Evolutionary conservation across 2,888 invertebrate genomes (phyloP), one percentile per base, ranked within the genome.

Genomic region (Drosophila leonis): DNA sequence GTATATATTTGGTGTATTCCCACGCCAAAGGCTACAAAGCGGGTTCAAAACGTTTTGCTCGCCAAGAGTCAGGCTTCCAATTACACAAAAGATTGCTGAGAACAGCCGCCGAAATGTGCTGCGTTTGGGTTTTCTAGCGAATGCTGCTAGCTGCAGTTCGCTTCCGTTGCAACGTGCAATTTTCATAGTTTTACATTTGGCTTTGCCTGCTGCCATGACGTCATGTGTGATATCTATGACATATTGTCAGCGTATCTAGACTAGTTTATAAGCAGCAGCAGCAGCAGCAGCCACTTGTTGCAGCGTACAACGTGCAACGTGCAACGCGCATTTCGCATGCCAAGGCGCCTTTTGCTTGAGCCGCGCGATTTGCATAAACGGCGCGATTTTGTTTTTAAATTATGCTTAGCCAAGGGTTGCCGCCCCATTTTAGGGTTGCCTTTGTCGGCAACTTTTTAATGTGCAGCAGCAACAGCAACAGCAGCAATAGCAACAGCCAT

Each of bases 21-120:
- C 83, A 83, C 83, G 83, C 83, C 83, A 79, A 77, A 81, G 75
- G 87, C 75, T 81, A 81, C 78, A 65, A 61, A 73, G 85, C 78
- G 88, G 83, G 83, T 82, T 83, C 85, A 83, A 88, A 83, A 73
- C 83, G 88, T 88, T 88, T 83, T 83, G 84, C 69, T 67, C 67
- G 77, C 88, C 82, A 66, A 69, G 75, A 65, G 66, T 67, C 72
- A 70, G 89, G 89, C 83, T 86, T 84, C 84, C 76, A 83, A 88
- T 88, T 84, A 86, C 89, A 83, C 83, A 82, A 79, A 82, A 69
- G 67, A 75, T 88, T 83, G 89, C 89, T 84, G 88, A 88, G 87
- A 84, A 80, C 74, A 79, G 79, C 60, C 77, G 79, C 69, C 68
- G 83, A 83, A 83, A 88, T 80, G 74, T 79, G 85, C 82, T 74